Conservation (phyloP, 2,797 vertebrate genomes). For the Gila robusta region DNA sequence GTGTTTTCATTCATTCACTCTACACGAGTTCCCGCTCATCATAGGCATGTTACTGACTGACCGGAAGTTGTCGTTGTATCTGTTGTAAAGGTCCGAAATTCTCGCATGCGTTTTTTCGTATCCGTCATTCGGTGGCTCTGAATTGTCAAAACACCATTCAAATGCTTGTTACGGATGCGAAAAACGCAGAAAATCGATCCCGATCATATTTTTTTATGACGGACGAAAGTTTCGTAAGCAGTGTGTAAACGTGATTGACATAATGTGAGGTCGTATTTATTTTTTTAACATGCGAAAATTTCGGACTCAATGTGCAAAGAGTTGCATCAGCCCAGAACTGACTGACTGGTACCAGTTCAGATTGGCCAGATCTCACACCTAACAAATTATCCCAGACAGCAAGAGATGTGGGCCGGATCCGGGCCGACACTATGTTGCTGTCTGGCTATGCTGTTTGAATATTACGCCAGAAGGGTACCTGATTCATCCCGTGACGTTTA, state of each 20-base stretch:
- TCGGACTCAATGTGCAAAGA: background rate
- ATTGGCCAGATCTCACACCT: background rate
- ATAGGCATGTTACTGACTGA: background rate
- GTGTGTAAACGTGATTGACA: no score
- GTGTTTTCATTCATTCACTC: slow-evolving; percentile 28
- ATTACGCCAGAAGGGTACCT: background rate
- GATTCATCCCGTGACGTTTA: background rate
- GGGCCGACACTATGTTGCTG: no score
- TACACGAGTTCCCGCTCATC: background rate
- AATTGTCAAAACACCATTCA: no score
- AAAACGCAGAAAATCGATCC: no score
- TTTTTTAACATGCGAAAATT: no score
- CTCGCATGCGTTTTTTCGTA: no score
- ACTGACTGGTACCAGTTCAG: background rate
- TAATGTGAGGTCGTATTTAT: no score
- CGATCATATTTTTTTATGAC: no score
- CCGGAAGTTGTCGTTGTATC: slow-evolving; percentile 23
- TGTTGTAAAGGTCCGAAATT: background rate
- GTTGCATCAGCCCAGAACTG: slow-evolving; percentile 16
- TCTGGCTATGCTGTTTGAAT: background rate
- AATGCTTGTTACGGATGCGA: no score
- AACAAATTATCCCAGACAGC: background rate
- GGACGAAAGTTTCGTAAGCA: no score
- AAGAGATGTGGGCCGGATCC: no score
- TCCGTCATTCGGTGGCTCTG: no score